phyloP scores from a whole-genome alignment of 30 jellyfish, hydroid and myxozoan genomes.

The Chrysaora quinquecirrha region DNA sequence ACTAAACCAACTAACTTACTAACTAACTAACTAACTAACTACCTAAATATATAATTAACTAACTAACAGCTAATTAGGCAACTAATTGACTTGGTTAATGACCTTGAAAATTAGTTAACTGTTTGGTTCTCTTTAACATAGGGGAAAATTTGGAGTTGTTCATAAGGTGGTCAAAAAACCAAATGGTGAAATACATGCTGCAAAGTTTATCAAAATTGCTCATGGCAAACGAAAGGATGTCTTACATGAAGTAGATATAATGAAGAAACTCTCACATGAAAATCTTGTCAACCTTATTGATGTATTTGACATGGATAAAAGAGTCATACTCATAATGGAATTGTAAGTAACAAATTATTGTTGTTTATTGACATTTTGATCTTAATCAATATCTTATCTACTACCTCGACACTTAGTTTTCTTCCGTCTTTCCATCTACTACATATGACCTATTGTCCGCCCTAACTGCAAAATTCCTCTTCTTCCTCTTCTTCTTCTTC shows the following conservation, averaged over 20 bases:
- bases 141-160: slow-evolving; percentile 94
- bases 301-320: slow-evolving; percentile 80
- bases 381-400: background rate
- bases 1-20: no score
- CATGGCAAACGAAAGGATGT: slow-evolving; percentile 82
- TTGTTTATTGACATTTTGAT: background rate
- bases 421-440: no score
- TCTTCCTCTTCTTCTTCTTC: no score
- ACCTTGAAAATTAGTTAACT: no score
- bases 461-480: no score
- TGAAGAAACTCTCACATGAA: slow-evolving; percentile 75
- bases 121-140: slow-evolving; percentile 13
- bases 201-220: slow-evolving; percentile 78
- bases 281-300: slow-evolving; percentile 72
- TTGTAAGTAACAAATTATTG: slow-evolving; percentile 53
- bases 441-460: no score
- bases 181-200: slow-evolving; percentile 78
- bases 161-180: slow-evolving; percentile 67
- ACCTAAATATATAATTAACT: no score
- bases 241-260: slow-evolving; percentile 60
- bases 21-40: no score
- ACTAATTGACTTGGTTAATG: no score
- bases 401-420: no score
- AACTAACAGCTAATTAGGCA: no score
- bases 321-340: slow-evolving; percentile 81